Conservation (phyloP, 1,140 invertebrate species). For the Aethina tumida region DNA sequence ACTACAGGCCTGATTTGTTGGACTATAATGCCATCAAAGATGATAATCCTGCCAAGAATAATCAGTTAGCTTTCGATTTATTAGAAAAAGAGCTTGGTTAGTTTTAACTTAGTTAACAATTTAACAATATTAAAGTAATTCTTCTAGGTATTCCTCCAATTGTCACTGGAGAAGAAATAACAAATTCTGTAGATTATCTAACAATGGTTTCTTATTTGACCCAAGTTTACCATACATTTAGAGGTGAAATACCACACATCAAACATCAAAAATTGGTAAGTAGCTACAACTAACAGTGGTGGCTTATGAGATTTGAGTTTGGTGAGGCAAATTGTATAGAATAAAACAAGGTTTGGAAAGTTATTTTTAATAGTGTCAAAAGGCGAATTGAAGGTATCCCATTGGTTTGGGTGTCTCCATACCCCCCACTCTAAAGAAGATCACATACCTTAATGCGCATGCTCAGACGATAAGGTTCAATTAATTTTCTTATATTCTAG, state of each 20-base stretch:
- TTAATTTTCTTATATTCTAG: too few relatives aligned
- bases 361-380: too few relatives aligned
- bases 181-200: constrained; percentile 62
- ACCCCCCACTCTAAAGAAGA: too few relatives aligned
- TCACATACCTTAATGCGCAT: too few relatives aligned
- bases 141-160: constrained; percentile 61
- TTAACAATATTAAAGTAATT: not conserved
- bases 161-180: constrained; percentile 75
- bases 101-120: not conserved
- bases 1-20: constrained; percentile 81
- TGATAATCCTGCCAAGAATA: constrained; percentile 51
- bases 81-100: constrained; percentile 56
- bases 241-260: constrained; percentile 71
- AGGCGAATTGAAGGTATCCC: too few relatives aligned
- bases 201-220: constrained; percentile 74
- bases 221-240: constrained; percentile 77
- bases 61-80: constrained; percentile 73
- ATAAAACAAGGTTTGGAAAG: too few relatives aligned
- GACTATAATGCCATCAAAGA: constrained; percentile 58
- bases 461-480: too few relatives aligned
- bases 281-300: constrained; percentile 19
- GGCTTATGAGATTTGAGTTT: too few relatives aligned
- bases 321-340: too few relatives aligned
- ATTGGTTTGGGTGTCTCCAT: too few relatives aligned
- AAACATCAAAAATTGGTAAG: constrained; percentile 66